Conservation (phyloP, 2,888 invertebrate genomes). For the Nephrotoma guestfalica region DNA sequence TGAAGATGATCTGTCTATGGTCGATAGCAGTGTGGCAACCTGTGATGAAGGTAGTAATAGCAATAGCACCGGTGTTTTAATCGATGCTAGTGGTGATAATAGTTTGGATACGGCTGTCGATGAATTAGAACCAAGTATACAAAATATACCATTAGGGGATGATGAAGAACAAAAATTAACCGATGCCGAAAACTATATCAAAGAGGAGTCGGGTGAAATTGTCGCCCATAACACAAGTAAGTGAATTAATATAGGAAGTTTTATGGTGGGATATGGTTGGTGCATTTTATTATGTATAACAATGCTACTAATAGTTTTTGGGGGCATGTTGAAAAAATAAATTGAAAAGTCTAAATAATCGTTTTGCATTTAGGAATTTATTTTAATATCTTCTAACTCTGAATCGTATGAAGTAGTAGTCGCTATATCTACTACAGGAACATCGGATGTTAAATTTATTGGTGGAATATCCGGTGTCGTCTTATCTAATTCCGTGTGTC, state of each 20-base stretch:
- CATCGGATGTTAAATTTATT: not conserved
- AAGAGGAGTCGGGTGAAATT: conserved; percentile 44
- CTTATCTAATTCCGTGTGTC: not conserved
- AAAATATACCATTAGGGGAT: conserved; percentile 32
- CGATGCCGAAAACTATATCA: conserved; percentile 65
- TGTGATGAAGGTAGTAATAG: conserved; percentile 22
- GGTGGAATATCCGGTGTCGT: not conserved
- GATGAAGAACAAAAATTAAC: conserved; percentile 52
- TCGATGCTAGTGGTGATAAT: conserved; percentile 19
- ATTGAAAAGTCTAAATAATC: not conserved
- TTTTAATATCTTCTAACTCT: not conserved
- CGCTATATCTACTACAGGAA: not conserved
- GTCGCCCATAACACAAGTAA: conserved; percentile 9
- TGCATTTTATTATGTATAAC: not conserved
- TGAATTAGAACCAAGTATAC: conserved; percentile 23
- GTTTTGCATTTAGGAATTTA: not conserved
- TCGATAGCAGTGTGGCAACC: conserved; percentile 13
- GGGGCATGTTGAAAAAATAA: not conserved
- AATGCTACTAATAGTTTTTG: not conserved
- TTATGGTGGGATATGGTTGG: not conserved
- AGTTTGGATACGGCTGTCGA: conserved; percentile 13
- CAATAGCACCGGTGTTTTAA: conserved; percentile 27
- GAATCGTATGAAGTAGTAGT: not conserved
- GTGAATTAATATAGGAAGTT: not conserved
- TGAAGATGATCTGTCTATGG: not conserved